These are phyloP conservation scores for Buathra laborator DNA, from an alignment of 2,888 invertebrate genomes.

Conservation along the genomic window DNA sequence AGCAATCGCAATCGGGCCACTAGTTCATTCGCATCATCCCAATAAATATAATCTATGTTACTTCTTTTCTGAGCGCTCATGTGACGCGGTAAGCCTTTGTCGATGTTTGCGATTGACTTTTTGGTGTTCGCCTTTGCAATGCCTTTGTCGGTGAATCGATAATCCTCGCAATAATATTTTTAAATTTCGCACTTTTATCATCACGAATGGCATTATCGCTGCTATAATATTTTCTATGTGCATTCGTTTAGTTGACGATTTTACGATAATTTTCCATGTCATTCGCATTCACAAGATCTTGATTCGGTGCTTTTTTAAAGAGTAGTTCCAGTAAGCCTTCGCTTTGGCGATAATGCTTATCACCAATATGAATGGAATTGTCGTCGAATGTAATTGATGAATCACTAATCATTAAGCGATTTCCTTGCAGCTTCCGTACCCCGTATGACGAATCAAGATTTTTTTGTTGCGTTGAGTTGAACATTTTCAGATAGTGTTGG, in stretches of 20 bases:
- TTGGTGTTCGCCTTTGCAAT: not conserved
- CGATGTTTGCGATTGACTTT: not conserved
- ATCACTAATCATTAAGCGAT: conserved; percentile 60
- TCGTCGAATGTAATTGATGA: conserved; percentile 51
- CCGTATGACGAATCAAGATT: conserved; percentile 56
- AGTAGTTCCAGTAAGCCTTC: conserved; percentile 47
- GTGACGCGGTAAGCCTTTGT: not conserved
- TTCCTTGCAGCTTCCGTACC: conserved; percentile 56
- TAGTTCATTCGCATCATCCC: too few species aligned
- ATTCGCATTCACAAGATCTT: not conserved
- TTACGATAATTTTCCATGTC: conserved; percentile 50
- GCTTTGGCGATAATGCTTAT: conserved; percentile 48
- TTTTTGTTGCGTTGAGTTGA: conserved; percentile 4
- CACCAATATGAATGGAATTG: conserved; percentile 24
- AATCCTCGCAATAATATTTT: conserved; percentile 23
- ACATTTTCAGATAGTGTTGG: conserved; percentile 32
- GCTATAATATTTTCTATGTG: conserved; percentile 60
- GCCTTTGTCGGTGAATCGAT: not conserved
- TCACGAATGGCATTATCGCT: conserved; percentile 25
- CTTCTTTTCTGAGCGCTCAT: not conserved
- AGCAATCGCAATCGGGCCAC: too few species aligned
- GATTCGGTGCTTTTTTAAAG: conserved; percentile 55
- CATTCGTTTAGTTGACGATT: conserved; percentile 39
- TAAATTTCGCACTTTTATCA: conserved; percentile 35
- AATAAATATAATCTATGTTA: too few species aligned